These are phyloP conservation scores for Ptychobarbus kaznakovi DNA, from an alignment of 2,797 vertebrate species.

Conservation along the genomic window DNA sequence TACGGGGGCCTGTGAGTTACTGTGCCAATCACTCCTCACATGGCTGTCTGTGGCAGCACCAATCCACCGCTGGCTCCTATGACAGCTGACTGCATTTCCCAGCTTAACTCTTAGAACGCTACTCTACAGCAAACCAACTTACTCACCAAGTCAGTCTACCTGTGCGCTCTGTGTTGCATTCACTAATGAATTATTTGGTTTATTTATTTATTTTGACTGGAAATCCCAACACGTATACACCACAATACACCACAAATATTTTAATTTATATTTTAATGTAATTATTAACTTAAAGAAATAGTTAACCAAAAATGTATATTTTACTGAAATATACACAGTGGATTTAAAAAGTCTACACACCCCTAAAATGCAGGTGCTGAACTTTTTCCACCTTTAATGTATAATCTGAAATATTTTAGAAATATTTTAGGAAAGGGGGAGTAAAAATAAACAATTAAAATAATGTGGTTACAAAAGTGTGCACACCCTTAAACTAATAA, in stretches of 20 bases:
- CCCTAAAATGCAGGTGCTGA: no score
- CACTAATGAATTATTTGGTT: not conserved
- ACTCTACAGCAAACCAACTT: not conserved
- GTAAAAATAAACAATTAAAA: no score
- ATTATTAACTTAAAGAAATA: not conserved
- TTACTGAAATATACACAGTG: no score
- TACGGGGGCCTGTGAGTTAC: constrained; percentile 43
- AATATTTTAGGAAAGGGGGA: no score
- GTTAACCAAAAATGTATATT: not conserved
- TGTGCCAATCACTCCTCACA: constrained; percentile 46
- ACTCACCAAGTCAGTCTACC: not conserved
- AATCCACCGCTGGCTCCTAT: constrained; percentile 41
- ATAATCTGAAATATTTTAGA: no score
- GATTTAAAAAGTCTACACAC: no score
- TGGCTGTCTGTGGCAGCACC: constrained; percentile 54
- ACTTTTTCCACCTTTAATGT: no score
- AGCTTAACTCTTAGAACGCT: constrained; percentile 28
- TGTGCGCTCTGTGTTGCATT: not conserved
- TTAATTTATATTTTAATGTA: not conserved
- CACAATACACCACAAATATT: not conserved
- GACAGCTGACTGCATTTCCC: constrained; percentile 49
- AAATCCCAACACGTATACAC: no score
- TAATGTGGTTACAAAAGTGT: no score
- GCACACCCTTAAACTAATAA: no score
- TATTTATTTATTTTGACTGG: not conserved